These are phyloP conservation scores for Salarias fasciatus DNA, from an alignment of 2,797 vertebrate genomes.

Conservation along the genomic window DNA sequence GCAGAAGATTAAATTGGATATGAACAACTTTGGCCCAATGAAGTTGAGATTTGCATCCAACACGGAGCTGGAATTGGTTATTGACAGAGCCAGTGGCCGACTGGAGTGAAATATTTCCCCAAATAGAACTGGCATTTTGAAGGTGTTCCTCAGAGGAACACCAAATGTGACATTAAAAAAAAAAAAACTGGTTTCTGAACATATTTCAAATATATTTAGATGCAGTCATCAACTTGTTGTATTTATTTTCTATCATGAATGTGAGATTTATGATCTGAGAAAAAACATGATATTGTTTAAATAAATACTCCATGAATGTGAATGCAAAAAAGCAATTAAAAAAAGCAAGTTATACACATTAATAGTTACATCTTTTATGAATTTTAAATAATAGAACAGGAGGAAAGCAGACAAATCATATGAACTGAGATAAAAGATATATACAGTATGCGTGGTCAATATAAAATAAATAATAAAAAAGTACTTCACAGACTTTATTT, in stretches of 20 bases:
- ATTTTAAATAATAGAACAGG: too few relatives aligned
- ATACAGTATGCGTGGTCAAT: not conserved
- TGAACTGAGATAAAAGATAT: too few relatives aligned
- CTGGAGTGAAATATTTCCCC: constrained; percentile 46
- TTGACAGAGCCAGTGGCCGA: constrained; percentile 51
- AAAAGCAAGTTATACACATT: too few relatives aligned
- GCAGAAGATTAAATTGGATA: constrained; percentile 24
- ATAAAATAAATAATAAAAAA: not conserved
- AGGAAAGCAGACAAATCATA: too few relatives aligned
- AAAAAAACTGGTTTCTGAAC: constrained; percentile 3
- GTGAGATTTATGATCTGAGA: too few relatives aligned
- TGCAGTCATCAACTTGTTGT: too few relatives aligned
- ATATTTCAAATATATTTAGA: not conserved
- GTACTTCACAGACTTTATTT: not conserved
- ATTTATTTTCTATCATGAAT: too few relatives aligned
- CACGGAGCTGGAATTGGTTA: constrained; percentile 62
- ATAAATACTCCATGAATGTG: too few relatives aligned
- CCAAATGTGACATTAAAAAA: constrained; percentile 4
- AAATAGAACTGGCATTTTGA: constrained; percentile 41
- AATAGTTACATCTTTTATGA: too few relatives aligned
- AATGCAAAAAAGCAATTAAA: too few relatives aligned
- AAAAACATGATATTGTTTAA: too few relatives aligned
- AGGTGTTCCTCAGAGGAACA: constrained; percentile 26
- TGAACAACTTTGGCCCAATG: constrained; percentile 46
- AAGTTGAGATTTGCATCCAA: constrained; percentile 46